Evolutionary conservation across 2,797 vertebrate species (phyloP).

Genomic region (Argya squamiceps): DNA sequence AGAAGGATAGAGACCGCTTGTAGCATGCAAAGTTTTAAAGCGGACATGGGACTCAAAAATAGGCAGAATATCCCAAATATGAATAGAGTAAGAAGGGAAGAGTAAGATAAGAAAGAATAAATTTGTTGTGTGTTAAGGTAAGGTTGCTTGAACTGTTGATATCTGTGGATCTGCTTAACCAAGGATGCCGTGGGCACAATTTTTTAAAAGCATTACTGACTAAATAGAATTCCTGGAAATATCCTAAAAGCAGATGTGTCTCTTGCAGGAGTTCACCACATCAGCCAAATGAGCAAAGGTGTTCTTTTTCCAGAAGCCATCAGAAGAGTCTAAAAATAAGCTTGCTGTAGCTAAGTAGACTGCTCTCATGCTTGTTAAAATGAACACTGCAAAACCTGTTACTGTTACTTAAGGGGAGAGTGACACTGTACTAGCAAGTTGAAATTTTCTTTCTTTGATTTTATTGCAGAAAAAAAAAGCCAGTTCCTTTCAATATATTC

Average conservation of each 20-base stretch:
- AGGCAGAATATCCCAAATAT: neutral
- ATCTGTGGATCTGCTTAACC: neutral
- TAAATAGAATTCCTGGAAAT: neutral
- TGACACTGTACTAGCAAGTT: neutral
- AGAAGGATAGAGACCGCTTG: neutral
- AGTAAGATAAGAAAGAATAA: neutral
- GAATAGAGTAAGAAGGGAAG: neutral
- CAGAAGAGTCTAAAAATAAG: neutral
- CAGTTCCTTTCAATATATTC: neutral
- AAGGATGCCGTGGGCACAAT: neutral
- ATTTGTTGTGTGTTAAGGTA: neutral
- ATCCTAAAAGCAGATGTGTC: neutral
- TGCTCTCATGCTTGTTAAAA: neutral
- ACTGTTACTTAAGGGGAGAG: neutral
- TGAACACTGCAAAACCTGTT: neutral
- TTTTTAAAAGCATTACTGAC: neutral
- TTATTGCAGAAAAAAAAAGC: neutral
- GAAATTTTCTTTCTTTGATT: neutral
- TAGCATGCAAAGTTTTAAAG: neutral
- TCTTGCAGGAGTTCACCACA: neutral
- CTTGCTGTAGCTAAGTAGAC: neutral
- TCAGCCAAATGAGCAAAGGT: neutral
- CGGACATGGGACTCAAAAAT: neutral
- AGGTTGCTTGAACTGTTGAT: neutral
- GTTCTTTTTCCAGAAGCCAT: neutral